phyloP scores from a whole-genome alignment of 64 coral and sea anemone species.

The Acropora yongei region DNA sequence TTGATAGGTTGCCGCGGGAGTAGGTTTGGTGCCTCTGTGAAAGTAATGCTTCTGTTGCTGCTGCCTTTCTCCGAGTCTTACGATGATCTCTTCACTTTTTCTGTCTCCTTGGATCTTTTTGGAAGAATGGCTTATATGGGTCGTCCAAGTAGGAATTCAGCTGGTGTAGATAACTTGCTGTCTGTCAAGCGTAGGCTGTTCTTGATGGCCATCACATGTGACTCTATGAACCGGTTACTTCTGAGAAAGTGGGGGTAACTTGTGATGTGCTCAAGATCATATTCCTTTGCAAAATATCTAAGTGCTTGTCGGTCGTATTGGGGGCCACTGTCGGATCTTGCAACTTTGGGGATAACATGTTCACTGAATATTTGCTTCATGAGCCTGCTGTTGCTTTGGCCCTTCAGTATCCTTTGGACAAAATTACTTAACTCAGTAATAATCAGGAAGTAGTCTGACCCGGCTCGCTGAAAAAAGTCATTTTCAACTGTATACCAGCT shows the following conservation, averaged over 20 bases:
- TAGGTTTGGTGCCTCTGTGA: too few relatives aligned
- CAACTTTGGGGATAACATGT: constrained; percentile 7
- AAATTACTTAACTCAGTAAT: constrained; percentile 42
- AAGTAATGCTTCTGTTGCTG: too few relatives aligned
- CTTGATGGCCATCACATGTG: constrained; percentile 50
- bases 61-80: too few relatives aligned
- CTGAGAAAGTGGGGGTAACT: neutral
- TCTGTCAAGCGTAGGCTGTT: constrained; percentile 68
- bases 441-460: too few relatives aligned
- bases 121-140: constrained; percentile 33
- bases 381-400: constrained; percentile 38
- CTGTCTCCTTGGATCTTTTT: too few relatives aligned
- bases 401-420: neutral
- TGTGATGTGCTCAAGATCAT: neutral
- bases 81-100: too few relatives aligned
- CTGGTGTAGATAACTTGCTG: constrained; percentile 25
- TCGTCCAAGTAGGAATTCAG: constrained; percentile 48
- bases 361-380: constrained; percentile 57
- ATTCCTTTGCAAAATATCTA: neutral
- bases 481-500: constrained; percentile 30
- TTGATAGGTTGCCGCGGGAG: too few relatives aligned
- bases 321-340: constrained; percentile 18
- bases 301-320: neutral
- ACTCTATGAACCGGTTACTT: constrained; percentile 3
- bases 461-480: constrained; percentile 30